Base-by-base conservation (phyloP, 2,797 vertebrate species). In the Emys orbicularis region DNA sequence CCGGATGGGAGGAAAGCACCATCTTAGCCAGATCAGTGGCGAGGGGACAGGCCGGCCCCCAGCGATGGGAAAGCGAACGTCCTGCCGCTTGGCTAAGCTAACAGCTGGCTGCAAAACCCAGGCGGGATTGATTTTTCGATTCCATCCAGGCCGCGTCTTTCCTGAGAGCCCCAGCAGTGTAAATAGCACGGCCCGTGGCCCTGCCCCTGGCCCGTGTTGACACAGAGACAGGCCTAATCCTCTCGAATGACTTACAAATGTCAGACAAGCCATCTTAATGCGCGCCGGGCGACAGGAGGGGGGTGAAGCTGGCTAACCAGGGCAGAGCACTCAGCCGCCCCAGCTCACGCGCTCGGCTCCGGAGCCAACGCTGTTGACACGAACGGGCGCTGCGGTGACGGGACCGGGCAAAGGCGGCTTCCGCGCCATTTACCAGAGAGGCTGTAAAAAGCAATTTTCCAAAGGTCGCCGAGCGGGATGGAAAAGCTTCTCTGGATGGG, bases 371-470 rank as follows among this genome's bases (percentile, higher is more conserved):
- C 41, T 76, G 16, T 44, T 50, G 83, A 52, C 50, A 52, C 49
- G 44, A 47, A 27, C 72, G 15, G 23, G 68, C 37, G 19, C 21
- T 21, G 21, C 34, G 79, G 79, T 83, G 76, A 57, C 50, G 50
- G 72, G 41, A 76, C 41, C 19, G 8, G n/a, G 65, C n/a, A 37
- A 68, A 76, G 41, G 79, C 34, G 15, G 52, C 54, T 91, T 93
- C 89, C 87, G 65, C 77, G 12, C 87, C 87, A 93, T 93, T 93
- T 93, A 80, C 80, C 77, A 72, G 56, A 50, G 49, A 93, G 82
- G 29, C 72, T 89, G 77, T 86, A 44, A 56, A 93, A 34, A 83
- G 50, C 83, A 23, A 79, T 90, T 86, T 89, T 41, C 91, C 72
- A 86, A 93, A 89, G 68, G 57, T 89, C 57, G 41, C 79, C 49